A percentile compares a stretch with the other conserved stretches of the same genome.
These are phyloP conservation scores for Volucella zonaria DNA, from an alignment of 2,888 invertebrate genomes.

Conservation along the genomic window DNA sequence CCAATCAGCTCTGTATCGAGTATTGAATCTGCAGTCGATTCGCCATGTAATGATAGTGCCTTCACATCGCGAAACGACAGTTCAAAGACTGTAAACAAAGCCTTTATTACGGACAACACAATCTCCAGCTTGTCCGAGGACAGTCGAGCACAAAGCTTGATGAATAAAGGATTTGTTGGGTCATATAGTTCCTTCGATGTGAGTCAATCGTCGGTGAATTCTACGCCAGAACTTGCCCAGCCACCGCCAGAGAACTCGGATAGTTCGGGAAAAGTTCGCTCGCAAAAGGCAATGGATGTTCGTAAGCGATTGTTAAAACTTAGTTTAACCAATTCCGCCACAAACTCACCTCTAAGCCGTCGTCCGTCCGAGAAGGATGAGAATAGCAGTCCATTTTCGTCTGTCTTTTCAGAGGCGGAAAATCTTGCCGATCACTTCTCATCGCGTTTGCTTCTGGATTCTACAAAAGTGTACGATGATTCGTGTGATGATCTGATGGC, in stretches of 20 bases:
- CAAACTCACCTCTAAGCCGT: slow-evolving; percentile 74
- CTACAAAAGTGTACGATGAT: slow-evolving; percentile 75
- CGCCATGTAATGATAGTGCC: slow-evolving; percentile 58
- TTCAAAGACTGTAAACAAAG: slow-evolving; percentile 59
- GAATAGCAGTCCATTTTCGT: slow-evolving; percentile 63
- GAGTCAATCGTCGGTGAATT: slow-evolving; percentile 52
- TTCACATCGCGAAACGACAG: slow-evolving; percentile 61
- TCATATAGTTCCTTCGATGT: slow-evolving; percentile 61
- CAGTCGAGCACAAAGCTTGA: slow-evolving; percentile 46
- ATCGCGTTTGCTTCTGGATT: slow-evolving; percentile 61
- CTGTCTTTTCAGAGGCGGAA: slow-evolving; percentile 72
- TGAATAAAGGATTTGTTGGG: slow-evolving; percentile 62
- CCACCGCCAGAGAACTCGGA: slow-evolving; percentile 65
- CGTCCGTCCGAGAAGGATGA: slow-evolving; percentile 40
- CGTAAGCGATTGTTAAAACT: slow-evolving; percentile 76
- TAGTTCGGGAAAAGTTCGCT: slow-evolving; percentile 85
- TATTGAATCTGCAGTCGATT: slow-evolving; percentile 35
- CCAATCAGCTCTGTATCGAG: slow-evolving; percentile 59
- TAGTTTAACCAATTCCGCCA: slow-evolving; percentile 76
- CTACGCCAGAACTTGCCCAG: slow-evolving; percentile 64
- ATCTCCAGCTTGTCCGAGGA: slow-evolving; percentile 58
- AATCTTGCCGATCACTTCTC: slow-evolving; percentile 74
- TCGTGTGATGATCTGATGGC: slow-evolving; percentile 76
- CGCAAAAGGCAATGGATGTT: slow-evolving; percentile 76
- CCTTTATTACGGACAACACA: slow-evolving; percentile 59